These are phyloP conservation scores for Coelopa pilipes DNA, from an alignment of 2,888 invertebrate species.

Conservation along the genomic window DNA sequence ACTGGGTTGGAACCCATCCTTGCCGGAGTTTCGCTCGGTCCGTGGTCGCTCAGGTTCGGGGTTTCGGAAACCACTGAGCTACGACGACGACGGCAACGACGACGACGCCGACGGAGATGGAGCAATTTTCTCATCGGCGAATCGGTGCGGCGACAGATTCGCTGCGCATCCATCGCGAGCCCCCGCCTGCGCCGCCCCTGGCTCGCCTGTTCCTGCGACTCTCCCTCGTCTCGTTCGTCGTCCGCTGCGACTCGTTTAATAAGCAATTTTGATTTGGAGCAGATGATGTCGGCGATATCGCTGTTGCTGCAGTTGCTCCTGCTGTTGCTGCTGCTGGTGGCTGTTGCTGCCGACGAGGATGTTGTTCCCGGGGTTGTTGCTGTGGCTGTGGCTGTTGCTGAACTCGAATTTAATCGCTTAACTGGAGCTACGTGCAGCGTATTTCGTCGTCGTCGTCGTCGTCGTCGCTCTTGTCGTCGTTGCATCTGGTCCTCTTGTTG, in stretches of 20 bases:
- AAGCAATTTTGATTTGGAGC: conserved; percentile 64
- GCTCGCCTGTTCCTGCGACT: background rate
- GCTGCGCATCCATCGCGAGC: conserved; percentile 46
- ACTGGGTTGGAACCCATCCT: conserved; percentile 23
- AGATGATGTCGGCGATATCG: conserved; percentile 47
- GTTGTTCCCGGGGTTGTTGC: too few species aligned
- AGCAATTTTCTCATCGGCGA: conserved; percentile 37
- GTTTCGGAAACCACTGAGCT: background rate
- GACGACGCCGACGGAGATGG: background rate
- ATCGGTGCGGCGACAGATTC: conserved; percentile 59
- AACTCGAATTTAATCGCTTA: conserved; percentile 43
- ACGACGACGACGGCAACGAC: background rate
- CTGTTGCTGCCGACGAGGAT: conserved; percentile 41
- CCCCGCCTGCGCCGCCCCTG: background rate
- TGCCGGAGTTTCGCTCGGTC: background rate
- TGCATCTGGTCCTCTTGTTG: conserved; percentile 2
- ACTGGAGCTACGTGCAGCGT: conserved; percentile 40
- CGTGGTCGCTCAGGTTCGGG: background rate
- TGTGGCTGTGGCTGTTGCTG: conserved; percentile 41
- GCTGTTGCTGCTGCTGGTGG: conserved; percentile 31
- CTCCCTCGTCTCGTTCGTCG: background rate
- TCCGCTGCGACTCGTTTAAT: conserved; percentile 53
- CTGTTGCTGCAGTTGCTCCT: background rate
- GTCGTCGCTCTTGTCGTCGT: conserved; percentile 2
- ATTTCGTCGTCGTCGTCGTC: background rate